phyloP scores from a whole-genome alignment of 2,113 vertebrate species.

The Anser brachyrhynchus region DNA sequence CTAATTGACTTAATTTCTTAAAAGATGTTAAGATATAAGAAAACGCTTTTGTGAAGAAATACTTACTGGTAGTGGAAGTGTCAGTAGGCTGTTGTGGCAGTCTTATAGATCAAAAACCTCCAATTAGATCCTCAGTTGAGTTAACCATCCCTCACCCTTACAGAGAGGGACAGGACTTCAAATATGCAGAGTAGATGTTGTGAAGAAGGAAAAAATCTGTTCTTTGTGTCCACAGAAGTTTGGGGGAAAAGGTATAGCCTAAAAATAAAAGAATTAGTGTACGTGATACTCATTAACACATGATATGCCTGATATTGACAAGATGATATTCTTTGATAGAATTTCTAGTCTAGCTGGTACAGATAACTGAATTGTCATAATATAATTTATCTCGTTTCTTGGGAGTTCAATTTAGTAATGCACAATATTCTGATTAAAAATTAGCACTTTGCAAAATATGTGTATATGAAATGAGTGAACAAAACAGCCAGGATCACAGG shows the following conservation, averaged over 20 bases:
- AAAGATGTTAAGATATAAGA: background rate
- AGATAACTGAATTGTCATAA: background rate
- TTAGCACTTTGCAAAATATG: slow-evolving; percentile 4
- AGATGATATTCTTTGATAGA: background rate
- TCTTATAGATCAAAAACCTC: background rate
- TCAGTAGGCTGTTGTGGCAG: background rate
- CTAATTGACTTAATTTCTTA: slow-evolving; percentile 19
- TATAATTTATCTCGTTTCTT: background rate
- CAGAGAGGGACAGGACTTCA: background rate
- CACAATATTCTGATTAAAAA: slow-evolving; percentile 20
- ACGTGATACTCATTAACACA: background rate
- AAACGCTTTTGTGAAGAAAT: background rate
- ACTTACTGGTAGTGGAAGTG: background rate
- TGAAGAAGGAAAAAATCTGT: background rate
- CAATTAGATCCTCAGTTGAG: background rate
- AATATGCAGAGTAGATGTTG: background rate
- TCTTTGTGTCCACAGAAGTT: background rate
- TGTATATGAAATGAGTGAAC: background rate
- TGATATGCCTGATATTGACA: background rate
- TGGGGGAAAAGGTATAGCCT: background rate
- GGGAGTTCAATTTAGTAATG: background rate
- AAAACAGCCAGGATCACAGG: background rate
- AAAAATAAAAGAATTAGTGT: background rate
- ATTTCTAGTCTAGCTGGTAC: background rate
- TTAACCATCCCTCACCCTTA: background rate